These are phyloP conservation scores for Triops longicaudatus DNA, from an alignment of 1,140 invertebrate species.

Conservation along the genomic window DNA sequence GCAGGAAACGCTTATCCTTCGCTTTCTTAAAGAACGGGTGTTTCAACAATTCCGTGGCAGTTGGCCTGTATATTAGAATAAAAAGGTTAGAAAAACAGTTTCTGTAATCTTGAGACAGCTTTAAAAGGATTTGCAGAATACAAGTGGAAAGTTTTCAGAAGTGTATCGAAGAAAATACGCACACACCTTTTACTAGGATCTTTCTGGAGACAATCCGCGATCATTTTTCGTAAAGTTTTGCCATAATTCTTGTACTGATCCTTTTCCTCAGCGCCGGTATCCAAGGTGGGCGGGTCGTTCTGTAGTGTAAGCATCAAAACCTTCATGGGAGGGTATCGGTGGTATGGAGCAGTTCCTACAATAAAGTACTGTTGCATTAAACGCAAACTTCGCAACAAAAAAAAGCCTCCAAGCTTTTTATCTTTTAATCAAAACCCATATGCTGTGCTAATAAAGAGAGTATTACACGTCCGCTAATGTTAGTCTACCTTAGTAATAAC, in stretches of 20 bases:
- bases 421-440: no score
- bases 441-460: no score
- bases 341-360: conserved; percentile 84
- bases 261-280: conserved; percentile 89
- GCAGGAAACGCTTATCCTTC: conserved; percentile 91
- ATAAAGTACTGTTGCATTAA: no score
- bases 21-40: conserved; percentile 99
- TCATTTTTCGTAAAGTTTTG: conserved; percentile 94
- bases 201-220: conserved; percentile 88
- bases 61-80: conserved; percentile 50
- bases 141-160: no score
- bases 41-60: conserved; percentile 94
- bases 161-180: not conserved
- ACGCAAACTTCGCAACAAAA: no score
- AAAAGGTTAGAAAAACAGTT: not conserved
- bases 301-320: conserved; percentile 93
- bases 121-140: no score
- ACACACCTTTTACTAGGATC: conserved; percentile 73
- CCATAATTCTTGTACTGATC: conserved; percentile 97
- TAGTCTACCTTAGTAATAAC: no score
- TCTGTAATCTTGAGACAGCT: no score
- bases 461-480: no score
- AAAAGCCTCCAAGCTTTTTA: no score
- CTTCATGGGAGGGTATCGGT: conserved; percentile 99
- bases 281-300: conserved; percentile 94